Conservation (phyloP, 1,140 invertebrate species). For the Apis laboriosa region DNA sequence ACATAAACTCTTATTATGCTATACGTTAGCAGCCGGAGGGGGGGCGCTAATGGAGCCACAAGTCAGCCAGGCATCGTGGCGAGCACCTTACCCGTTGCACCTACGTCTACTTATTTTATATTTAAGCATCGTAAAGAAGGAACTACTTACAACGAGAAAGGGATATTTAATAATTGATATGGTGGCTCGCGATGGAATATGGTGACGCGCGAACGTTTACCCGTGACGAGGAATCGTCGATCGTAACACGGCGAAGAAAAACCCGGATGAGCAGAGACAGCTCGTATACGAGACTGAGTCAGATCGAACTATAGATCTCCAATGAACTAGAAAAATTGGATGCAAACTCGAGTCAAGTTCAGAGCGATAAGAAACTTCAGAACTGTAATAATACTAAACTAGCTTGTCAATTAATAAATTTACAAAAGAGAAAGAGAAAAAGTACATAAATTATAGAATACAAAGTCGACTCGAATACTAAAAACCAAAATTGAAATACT, state of each 20-base stretch:
- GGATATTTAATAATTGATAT: constrained; percentile 76
- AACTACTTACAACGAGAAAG: constrained; percentile 76
- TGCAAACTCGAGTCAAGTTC: too few species aligned
- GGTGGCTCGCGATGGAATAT: constrained; percentile 27
- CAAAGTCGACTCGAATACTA: too few species aligned
- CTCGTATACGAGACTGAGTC: too few species aligned
- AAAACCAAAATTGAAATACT: too few species aligned
- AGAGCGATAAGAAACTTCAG: too few species aligned
- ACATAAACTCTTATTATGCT: constrained; percentile 82
- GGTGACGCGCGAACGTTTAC: constrained; percentile 53
- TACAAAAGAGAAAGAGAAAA: too few species aligned
- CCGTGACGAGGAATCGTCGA: constrained; percentile 3
- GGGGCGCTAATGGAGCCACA: constrained; percentile 81
- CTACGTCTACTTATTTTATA: constrained; percentile 80
- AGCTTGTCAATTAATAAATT: too few species aligned
- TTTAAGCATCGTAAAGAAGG: constrained; percentile 80
- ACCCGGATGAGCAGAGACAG: too few species aligned
- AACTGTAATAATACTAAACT: too few species aligned
- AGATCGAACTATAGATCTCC: too few species aligned
- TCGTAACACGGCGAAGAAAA: neutral
- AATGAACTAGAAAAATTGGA: too few species aligned
- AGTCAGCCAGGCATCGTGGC: constrained; percentile 75
- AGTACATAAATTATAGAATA: too few species aligned
- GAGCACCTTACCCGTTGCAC: constrained; percentile 70
- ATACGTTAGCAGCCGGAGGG: constrained; percentile 76